A percentile compares a stretch with the other conserved stretches of the same genome.
These are phyloP conservation scores for Bradypus variegatus DNA, from an alignment of 2,797 vertebrate species.

Conservation along the genomic window DNA sequence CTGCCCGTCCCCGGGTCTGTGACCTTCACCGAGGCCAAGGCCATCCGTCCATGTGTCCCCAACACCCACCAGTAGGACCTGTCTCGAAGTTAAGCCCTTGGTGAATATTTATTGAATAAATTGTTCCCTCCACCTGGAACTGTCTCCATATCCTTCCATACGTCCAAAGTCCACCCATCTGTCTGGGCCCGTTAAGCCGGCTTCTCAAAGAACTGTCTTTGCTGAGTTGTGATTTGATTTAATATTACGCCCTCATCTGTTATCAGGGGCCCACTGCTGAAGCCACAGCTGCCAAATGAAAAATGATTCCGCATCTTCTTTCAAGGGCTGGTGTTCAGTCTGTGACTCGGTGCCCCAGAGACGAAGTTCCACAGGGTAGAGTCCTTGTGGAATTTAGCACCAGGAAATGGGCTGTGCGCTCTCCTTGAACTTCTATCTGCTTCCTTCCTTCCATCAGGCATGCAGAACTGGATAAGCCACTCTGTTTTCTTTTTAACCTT, in stretches of 20 bases:
- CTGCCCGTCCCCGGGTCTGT: neutral
- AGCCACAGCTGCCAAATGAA: constrained; percentile 4
- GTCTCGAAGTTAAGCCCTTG: constrained; percentile 24
- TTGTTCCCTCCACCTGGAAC: constrained; percentile 55
- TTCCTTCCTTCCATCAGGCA: constrained; percentile 6
- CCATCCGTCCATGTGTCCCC: constrained; percentile 57
- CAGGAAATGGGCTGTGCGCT: neutral
- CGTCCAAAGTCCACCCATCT: constrained; percentile 60
- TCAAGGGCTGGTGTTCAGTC: neutral
- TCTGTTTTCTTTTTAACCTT: constrained; percentile 38
- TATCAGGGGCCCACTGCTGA: constrained; percentile 21
- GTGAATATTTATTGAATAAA: constrained; percentile 61
- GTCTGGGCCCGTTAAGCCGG: constrained; percentile 53
- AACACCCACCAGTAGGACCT: constrained; percentile 37
- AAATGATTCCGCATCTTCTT: constrained; percentile 33
- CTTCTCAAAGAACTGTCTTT: constrained; percentile 45
- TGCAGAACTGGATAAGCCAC: neutral
- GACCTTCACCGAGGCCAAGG: constrained; percentile 49
- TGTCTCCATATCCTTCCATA: constrained; percentile 55
- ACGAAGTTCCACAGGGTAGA: neutral
- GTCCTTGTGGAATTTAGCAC: neutral
- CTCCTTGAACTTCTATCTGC: neutral
- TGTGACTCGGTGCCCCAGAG: constrained; percentile 16
- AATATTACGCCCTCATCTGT: constrained; percentile 47
- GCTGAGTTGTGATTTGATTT: constrained; percentile 43